phyloP scores from a whole-genome alignment of 1,140 invertebrate genomes.

The Scaptomyza hsui region DNA sequence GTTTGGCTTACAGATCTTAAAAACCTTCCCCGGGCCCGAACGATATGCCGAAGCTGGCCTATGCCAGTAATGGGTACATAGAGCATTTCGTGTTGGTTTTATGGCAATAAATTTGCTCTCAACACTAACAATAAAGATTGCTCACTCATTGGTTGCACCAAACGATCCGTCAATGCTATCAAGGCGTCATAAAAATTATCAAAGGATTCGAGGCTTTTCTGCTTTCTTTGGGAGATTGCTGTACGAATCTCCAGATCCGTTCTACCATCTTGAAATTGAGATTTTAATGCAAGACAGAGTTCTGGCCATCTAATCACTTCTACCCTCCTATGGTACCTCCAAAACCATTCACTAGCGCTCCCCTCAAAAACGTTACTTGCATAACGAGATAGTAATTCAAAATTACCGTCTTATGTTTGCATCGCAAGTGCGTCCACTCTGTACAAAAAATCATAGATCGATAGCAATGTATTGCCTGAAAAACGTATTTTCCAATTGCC shows the following conservation, averaged over 20 bases:
- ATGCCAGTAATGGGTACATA: slow-evolving; percentile 14
- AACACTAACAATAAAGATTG: slow-evolving; percentile 5
- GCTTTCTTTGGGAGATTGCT: slow-evolving; percentile 23
- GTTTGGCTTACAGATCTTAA: too few species aligned
- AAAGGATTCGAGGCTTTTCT: slow-evolving; percentile 14
- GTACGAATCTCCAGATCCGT: slow-evolving; percentile 12
- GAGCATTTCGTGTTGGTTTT: slow-evolving; percentile 17
- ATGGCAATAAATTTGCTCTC: neutral
- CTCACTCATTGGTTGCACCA: slow-evolving; percentile 1
- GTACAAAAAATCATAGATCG: too few species aligned
- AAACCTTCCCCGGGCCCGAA: slow-evolving; percentile 14
- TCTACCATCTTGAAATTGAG: slow-evolving; percentile 18
- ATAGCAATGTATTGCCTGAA: too few species aligned
- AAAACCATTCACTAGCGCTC: too few species aligned
- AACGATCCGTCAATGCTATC: neutral
- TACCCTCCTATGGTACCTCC: too few species aligned
- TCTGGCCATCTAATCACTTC: too few species aligned
- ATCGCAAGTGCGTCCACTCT: too few species aligned
- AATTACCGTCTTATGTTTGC: too few species aligned
- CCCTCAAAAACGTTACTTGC: too few species aligned
- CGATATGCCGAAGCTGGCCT: slow-evolving; percentile 3
- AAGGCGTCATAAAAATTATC: slow-evolving; percentile 12
- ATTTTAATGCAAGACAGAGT: neutral
- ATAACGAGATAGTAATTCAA: too few species aligned
- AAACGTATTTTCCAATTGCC: too few species aligned